Evolutionary conservation across 2,888 invertebrate genomes (phyloP).

Genomic region (Aphrophora alni): DNA sequence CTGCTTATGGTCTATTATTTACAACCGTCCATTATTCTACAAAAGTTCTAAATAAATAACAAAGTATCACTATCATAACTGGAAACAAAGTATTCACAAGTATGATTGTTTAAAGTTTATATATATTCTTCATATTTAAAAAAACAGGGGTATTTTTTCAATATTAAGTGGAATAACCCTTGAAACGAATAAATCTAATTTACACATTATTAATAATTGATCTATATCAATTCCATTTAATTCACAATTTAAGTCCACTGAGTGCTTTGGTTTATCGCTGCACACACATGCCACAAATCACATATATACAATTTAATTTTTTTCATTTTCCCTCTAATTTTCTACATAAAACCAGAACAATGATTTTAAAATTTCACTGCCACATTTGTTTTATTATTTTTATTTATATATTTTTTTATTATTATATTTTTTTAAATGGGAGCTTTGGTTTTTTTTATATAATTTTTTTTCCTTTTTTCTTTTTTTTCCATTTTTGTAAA

Average conservation of each 20-base stretch:
- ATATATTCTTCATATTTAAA: slow-evolving; percentile 24
- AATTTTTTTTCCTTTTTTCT: too few relatives aligned
- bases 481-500: background rate
- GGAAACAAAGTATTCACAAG: slow-evolving; percentile 31
- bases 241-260: background rate
- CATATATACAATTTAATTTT: slow-evolving; percentile 21
- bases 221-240: slow-evolving; percentile 25
- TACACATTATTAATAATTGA: slow-evolving; percentile 23
- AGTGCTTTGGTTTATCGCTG: slow-evolving; percentile 31
- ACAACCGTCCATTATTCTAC: slow-evolving; percentile 28
- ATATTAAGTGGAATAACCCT: slow-evolving; percentile 24
- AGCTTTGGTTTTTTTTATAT: background rate
- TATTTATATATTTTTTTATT: background rate
- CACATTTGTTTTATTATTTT: background rate
- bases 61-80: slow-evolving; percentile 23
- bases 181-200: slow-evolving; percentile 16
- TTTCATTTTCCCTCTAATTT: too few relatives aligned
- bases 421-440: too few relatives aligned
- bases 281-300: slow-evolving; percentile 6
- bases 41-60: slow-evolving; percentile 33
- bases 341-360: slow-evolving; percentile 24
- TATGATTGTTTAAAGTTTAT: slow-evolving; percentile 12
- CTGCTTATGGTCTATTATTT: background rate
- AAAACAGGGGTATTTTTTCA: slow-evolving; percentile 26
- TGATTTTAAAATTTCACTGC: slow-evolving; percentile 13